Evolutionary conservation across 2,888 invertebrate species (phyloP).

Genomic region (Andrena marginata): DNA sequence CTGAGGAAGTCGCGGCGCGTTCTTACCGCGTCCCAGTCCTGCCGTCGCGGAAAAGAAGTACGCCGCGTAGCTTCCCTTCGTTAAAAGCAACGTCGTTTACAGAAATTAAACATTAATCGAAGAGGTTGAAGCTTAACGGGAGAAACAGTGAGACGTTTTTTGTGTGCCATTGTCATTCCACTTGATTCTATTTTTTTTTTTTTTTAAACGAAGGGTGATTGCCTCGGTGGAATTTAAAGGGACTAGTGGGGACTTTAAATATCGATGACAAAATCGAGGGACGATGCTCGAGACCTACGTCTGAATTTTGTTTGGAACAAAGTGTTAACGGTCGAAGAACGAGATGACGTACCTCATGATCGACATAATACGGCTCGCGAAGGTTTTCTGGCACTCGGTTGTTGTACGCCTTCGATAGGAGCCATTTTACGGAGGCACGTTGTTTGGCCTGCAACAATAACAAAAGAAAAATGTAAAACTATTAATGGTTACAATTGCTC

Average conservation of each 20-base stretch:
- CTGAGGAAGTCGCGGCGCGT: constrained; percentile 14
- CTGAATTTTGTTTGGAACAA: no score
- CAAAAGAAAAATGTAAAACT: constrained; percentile 7
- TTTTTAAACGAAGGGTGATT: no score
- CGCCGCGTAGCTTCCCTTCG: constrained; percentile 1
- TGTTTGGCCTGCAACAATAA: constrained; percentile 94
- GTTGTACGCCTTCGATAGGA: constrained; percentile 97
- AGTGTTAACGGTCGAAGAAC: no score
- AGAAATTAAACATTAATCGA: constrained; percentile 23
- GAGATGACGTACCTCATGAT: constrained; percentile 91
- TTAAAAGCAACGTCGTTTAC: constrained; percentile 11
- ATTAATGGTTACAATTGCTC: background rate
- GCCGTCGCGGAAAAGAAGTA: background rate
- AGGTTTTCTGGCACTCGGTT: constrained; percentile 97
- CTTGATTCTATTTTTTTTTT: background rate
- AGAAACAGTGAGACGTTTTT: background rate
- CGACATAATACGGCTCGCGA: constrained; percentile 96
- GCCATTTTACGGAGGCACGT: constrained; percentile 98
- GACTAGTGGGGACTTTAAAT: no score
- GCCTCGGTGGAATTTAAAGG: no score
- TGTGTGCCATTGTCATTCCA: no score
- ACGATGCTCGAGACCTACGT: no score
- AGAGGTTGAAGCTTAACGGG: background rate
- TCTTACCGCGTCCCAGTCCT: background rate
- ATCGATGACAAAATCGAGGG: no score